phyloP scores from a whole-genome alignment of 2,113 vertebrate genomes.

The Hemichromis elongatus region DNA sequence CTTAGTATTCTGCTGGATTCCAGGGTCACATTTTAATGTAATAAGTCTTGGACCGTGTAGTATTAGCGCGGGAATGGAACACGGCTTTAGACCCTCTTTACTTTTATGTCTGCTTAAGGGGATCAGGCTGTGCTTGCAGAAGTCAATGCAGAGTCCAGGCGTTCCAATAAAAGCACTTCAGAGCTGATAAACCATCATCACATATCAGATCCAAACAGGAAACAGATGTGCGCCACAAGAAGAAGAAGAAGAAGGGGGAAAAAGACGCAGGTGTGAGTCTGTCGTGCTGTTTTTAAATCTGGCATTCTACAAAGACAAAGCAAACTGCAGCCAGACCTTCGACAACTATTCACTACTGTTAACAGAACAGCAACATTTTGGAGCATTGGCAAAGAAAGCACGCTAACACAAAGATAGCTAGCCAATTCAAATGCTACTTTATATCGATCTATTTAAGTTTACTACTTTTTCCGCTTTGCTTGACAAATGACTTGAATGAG shows the following conservation, averaged over 20 bases:
- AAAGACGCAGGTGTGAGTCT: neutral
- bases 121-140: neutral
- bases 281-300: neutral
- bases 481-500: neutral
- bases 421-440: neutral
- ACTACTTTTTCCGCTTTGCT: neutral
- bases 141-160: neutral
- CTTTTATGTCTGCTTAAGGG: neutral
- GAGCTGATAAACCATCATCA: neutral
- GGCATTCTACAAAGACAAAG: neutral
- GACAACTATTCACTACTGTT: neutral
- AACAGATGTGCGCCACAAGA: neutral
- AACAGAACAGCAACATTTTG: neutral
- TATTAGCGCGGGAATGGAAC: neutral
- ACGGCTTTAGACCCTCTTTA: neutral
- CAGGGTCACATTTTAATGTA: neutral
- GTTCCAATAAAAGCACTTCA: neutral
- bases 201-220: neutral
- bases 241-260: neutral
- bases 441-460: neutral
- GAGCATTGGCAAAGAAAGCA: neutral
- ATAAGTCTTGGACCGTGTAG: neutral
- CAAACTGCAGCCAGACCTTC: neutral
- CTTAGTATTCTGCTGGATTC: neutral
- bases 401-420: neutral